Base-by-base conservation (phyloP, 35 echinoderm and acorn worm genomes). In the Ptychodera flava region DNA sequence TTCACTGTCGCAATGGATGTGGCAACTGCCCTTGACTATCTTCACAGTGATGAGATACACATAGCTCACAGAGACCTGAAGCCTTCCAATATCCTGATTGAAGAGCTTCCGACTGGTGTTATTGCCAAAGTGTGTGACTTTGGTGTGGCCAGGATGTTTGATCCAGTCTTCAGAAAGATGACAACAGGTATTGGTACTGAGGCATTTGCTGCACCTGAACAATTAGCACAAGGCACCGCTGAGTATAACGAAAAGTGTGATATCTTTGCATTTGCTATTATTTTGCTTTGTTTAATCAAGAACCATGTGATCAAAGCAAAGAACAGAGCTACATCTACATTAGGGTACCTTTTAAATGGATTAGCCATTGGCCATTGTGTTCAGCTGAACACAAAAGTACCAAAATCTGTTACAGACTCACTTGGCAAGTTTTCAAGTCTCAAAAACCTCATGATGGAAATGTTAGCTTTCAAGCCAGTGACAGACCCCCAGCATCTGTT, bases 1-100 rank as follows among this genome's bases (percentile, higher is more conserved):
- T 64, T 64, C 6, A 6, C 6, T 22, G 6, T 89, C 32, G 82
- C 82, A 80, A 89, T 33, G 27, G 15, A 89, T 16, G 53, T 89
- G 0, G 79, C 87, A 16, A 64, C 35, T 30, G 87, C 78, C 16
- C 78, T 89, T 1, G 36, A 78, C 29, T 89, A 52, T 53, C 79
- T 89, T n/a, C 87, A 89, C 76, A 16, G 28, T 52, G 2, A 83
- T 15, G 37, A 31, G 28, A 32, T 89, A 37, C n/a, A n/a, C n/a
- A n/a, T n/a, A n/a, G 79, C 76, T 1, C 87, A 89, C 16, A 80
- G 87, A 76, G 87, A 89, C 37, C 37, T 89, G 16, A 89, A 89
- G 45, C 87, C 87, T 22, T 31, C 35, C 28, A 89, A 89, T 29
- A 89, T 89, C 28, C 81, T 89, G 15, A 37, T 89, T 1, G 29